Evolutionary conservation across 2,888 invertebrate species (phyloP).

Genomic region (Drosophila atripex): DNA sequence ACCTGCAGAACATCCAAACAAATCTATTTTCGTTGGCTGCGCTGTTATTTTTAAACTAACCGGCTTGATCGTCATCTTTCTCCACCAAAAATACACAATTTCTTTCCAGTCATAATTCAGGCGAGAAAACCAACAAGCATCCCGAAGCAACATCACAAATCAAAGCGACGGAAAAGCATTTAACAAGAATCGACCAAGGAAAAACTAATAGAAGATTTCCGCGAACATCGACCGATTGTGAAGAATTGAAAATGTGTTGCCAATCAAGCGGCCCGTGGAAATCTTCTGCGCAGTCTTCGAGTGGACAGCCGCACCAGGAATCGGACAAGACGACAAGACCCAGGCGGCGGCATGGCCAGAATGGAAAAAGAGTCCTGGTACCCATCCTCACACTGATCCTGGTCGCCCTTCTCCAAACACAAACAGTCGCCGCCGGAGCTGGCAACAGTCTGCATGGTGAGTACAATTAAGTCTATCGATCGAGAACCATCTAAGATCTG

Average conservation of each 20-base stretch:
- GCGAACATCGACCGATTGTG: conserved; percentile 56
- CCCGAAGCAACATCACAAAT: conserved; percentile 21
- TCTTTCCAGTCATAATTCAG: conserved; percentile 70
- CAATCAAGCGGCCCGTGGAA: conserved; percentile 69
- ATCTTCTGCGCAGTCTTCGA: conserved; percentile 50
- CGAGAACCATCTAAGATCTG: conserved; percentile 16
- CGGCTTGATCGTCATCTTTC: conserved; percentile 61
- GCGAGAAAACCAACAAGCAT: conserved; percentile 22
- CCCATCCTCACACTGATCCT: conserved; percentile 30
- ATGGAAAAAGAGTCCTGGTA: not conserved
- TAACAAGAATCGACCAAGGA: conserved; percentile 23
- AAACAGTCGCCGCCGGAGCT: conserved; percentile 42
- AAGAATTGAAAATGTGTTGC: conserved; percentile 69
- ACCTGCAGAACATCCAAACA: conserved; percentile 70
- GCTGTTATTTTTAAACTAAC: conserved; percentile 70
- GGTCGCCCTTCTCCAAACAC: conserved; percentile 49
- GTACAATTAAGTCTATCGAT: conserved; percentile 25
- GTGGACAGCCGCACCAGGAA: conserved; percentile 37
- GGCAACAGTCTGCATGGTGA: conserved; percentile 61
- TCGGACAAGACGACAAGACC: conserved; percentile 30
- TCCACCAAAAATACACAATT: conserved; percentile 43
- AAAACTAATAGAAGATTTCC: conserved; percentile 65
- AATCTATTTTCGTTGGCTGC: conserved; percentile 52
- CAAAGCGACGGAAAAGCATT: conserved; percentile 23
- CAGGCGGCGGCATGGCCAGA: conserved; percentile 14